These are phyloP conservation scores for Heterochromis multidens DNA, from an alignment of 2,113 vertebrate species.

Conservation along the genomic window DNA sequence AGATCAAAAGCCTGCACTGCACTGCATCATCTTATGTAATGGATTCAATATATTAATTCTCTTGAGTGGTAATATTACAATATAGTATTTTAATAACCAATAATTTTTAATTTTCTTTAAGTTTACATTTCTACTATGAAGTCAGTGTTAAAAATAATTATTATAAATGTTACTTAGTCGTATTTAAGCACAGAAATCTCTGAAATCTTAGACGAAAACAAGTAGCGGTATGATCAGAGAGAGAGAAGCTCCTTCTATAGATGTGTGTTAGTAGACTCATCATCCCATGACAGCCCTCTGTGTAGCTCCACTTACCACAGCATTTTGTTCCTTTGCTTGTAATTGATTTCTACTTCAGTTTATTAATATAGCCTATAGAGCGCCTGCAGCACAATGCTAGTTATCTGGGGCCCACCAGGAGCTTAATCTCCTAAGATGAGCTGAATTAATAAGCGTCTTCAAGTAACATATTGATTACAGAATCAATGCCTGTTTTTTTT, in stretches of 20 bases:
- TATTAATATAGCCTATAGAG: conserved; percentile 57
- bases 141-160: background rate
- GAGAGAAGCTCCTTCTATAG: background rate
- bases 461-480: conserved; percentile 61
- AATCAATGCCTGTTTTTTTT: conserved; percentile 60
- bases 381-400: conserved; percentile 33
- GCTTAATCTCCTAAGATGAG: conserved; percentile 57
- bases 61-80: background rate
- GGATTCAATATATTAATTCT: background rate
- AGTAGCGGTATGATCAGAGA: background rate
- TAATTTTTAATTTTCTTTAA: background rate
- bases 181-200: background rate
- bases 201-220: background rate
- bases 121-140: background rate
- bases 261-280: conserved; percentile 1
- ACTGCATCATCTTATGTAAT: background rate
- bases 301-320: conserved; percentile 23
- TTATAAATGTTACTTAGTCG: background rate
- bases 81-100: background rate
- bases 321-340: conserved; percentile 58
- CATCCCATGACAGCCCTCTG: conserved; percentile 28
- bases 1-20: conserved; percentile 20
- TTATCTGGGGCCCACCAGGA: conserved; percentile 60
- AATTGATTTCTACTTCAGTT: conserved; percentile 72
- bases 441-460: conserved; percentile 58